Base-by-base conservation (phyloP, 2,888 invertebrate genomes). In the Ornithoptera priamus region DNA sequence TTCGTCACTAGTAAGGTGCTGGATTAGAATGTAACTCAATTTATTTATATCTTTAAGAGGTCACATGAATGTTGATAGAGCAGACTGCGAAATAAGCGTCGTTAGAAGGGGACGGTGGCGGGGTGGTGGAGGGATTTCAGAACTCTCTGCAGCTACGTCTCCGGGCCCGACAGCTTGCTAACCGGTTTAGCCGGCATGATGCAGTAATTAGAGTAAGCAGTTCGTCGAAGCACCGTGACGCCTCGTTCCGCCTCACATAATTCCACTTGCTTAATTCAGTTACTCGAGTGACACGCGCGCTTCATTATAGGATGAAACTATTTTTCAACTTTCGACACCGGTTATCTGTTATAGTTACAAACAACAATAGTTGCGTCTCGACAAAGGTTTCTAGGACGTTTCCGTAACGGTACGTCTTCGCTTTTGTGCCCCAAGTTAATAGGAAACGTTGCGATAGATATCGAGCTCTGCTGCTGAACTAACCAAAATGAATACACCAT, bases 171-270 rank as follows among this genome's bases (percentile, higher is more conserved):
- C 69, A 72, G 76, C 68, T 77, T 76, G 77, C 85, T 88, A 90
- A 89, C 84, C 82, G 83, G 86, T 87, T 89, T 87, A 89, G 83
- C 81, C 80, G 78, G 80, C 81, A 84, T 84, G 81, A 81, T 84
- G 85, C 84, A 86, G 86, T 89, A 89, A 90, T 91, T 90, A 91
- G 86, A 85, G 83, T 85, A 84, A 89, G 84, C 84, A 85, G 79
- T 81, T 80, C 82, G 80, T 81, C 83, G 80, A 79, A 82, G 83
- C 82, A 73, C 79, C 80, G 75, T 76, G 77, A 81, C 79, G 81
- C 75, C 58, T 62, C 73, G 72, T 73, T 74, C 69, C 78, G 80
- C 80, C 78, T 82, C 78, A 79, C 81, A 79, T 24, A 24, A 36
- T 68, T 53, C 62, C 78, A 81, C 79, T 84, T 79, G 81, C 74